Evolutionary conservation across 2,113 vertebrate species (phyloP).

Genomic region (Urocolius indicus): DNA sequence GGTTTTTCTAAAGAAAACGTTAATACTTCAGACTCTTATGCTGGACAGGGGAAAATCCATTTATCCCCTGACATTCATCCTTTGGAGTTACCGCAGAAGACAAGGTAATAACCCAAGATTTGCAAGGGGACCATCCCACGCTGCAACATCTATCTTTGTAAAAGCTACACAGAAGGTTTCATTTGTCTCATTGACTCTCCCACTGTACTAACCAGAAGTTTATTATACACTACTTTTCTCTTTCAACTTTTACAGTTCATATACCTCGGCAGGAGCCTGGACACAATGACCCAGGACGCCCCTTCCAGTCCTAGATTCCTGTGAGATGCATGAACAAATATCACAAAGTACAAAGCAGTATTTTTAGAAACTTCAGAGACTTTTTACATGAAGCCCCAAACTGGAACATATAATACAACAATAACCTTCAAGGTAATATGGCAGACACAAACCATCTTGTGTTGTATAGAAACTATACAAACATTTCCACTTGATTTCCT

Average conservation of each 20-base stretch:
- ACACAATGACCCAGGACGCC: constrained; percentile 22
- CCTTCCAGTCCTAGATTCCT: constrained; percentile 7
- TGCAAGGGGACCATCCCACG: constrained; percentile 47
- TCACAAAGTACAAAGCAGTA: constrained; percentile 57
- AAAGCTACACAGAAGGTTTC: constrained; percentile 66
- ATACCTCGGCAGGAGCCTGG: constrained; percentile 47
- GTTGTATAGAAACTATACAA: neutral
- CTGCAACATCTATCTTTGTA: constrained; percentile 27
- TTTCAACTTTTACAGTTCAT: constrained; percentile 72
- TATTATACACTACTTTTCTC: constrained; percentile 52
- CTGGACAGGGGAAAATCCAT: constrained; percentile 27
- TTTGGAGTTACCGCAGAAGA: constrained; percentile 58
- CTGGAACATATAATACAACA: neutral
- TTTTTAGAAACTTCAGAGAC: constrained; percentile 57
- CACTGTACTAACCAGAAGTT: constrained; percentile 56
- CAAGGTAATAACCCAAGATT: constrained; percentile 70
- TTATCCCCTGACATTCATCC: constrained; percentile 34
- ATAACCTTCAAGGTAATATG: neutral
- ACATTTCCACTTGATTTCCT: constrained; percentile 58
- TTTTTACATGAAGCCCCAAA: constrained; percentile 59
- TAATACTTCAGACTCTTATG: constrained; percentile 7
- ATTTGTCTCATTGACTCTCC: constrained; percentile 65
- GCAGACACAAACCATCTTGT: neutral
- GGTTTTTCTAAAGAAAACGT: constrained; percentile 56
- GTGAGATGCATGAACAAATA: constrained; percentile 50